Conservation (phyloP, 2,888 invertebrate genomes). For the Theodoxus fluviatilis region DNA sequence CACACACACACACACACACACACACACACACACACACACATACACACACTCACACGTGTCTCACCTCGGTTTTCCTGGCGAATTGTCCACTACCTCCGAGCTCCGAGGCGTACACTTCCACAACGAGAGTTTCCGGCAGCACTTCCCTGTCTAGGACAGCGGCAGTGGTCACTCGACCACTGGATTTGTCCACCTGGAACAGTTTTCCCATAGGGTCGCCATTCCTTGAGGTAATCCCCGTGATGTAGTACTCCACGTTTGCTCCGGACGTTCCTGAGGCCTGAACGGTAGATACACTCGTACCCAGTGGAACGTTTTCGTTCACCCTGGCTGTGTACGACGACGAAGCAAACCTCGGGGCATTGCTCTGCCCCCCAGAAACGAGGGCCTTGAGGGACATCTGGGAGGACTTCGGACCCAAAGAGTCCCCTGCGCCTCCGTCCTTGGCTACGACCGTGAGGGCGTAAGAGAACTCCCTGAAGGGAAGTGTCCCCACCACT, state of each 20-base stretch:
- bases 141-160: conserved; percentile 49
- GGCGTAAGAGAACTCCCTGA: conserved; percentile 34
- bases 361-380: conserved; percentile 25
- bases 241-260: conserved; percentile 86
- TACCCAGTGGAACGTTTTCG: conserved; percentile 89
- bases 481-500: conserved; percentile 27
- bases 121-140: conserved; percentile 45
- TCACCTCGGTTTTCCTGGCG: conserved; percentile 54
- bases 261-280: conserved; percentile 40
- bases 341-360: conserved; percentile 40
- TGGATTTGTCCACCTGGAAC: conserved; percentile 45
- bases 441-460: conserved; percentile 44
- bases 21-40: not conserved
- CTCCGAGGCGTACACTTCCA: conserved; percentile 56
- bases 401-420: conserved; percentile 17
- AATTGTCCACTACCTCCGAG: conserved; percentile 43
- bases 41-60: conserved; percentile 19
- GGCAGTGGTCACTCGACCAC: conserved; percentile 47
- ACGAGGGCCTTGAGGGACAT: conserved; percentile 28
- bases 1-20: not conserved
- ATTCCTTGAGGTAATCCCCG: conserved; percentile 71
- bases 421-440: conserved; percentile 29
- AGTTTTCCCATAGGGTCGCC: conserved; percentile 53
- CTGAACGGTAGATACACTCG: conserved; percentile 80
- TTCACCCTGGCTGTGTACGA: conserved; percentile 78